phyloP scores from a whole-genome alignment of 2,888 invertebrate species.

The Cosmorhoe ocellata region DNA sequence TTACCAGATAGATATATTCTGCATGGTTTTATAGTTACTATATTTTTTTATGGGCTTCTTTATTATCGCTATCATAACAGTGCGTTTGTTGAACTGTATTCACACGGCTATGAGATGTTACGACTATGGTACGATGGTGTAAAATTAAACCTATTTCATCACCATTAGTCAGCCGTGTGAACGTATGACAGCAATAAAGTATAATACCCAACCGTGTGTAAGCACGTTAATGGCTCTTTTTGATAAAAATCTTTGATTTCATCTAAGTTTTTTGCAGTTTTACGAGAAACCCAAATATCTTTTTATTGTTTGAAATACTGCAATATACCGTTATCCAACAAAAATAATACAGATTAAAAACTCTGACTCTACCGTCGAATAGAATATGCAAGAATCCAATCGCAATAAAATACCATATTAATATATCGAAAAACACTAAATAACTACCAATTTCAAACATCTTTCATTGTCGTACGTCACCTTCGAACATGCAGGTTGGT shows the following conservation, averaged over 20 bases:
- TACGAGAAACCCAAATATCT: not conserved
- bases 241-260: conserved; percentile 2
- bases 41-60: not conserved
- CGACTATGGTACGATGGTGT: conserved; percentile 25
- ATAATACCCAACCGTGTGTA: no score
- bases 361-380: no score
- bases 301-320: no score
- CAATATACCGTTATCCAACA: no score
- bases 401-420: no score
- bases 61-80: conserved; percentile 14
- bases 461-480: conserved; percentile 4
- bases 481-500: conserved; percentile 1
- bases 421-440: no score
- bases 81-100: conserved; percentile 10
- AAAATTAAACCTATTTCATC: conserved; percentile 30
- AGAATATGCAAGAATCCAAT: no score
- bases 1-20: not conserved
- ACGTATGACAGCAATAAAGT: conserved; percentile 8
- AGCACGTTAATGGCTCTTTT: not conserved
- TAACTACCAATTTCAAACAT: conserved; percentile 5
- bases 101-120: conserved; percentile 24
- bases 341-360: no score
- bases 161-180: conserved; percentile 33
- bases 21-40: no score
- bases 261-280: conserved; percentile 1